A percentile compares a stretch with the other conserved stretches of the same genome.
Evolutionary conservation across 2,113 vertebrate species (phyloP).

Genomic region (Melanotaenia duboulayi): DNA sequence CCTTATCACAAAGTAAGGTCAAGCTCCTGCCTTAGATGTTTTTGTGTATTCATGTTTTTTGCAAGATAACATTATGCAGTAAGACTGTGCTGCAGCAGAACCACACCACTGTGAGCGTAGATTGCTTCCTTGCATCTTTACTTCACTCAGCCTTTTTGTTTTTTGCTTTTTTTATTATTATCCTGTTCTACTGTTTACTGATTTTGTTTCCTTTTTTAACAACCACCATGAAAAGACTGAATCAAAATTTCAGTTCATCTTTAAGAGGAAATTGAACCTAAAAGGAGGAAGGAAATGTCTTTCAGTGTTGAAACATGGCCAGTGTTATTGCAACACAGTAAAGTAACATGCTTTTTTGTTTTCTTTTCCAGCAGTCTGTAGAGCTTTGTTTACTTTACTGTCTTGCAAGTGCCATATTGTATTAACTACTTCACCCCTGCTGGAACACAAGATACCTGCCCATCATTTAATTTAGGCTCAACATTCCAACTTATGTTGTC

Average conservation of each 20-base stretch:
- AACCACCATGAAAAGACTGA: not conserved
- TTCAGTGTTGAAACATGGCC: conserved; percentile 26
- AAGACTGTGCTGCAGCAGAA: conserved; percentile 20
- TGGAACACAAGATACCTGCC: conserved; percentile 30
- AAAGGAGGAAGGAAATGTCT: conserved; percentile 41
- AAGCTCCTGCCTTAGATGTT: conserved; percentile 9
- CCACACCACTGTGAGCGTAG: conserved; percentile 8
- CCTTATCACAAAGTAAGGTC: conserved; percentile 12
- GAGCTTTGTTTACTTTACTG: conserved; percentile 24
- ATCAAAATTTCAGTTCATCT: conserved; percentile 4
- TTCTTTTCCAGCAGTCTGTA: not conserved
- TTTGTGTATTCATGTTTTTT: conserved; percentile 28
- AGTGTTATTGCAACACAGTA: conserved; percentile 9
- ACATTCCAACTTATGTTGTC: conserved; percentile 65
- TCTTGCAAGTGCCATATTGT: conserved; percentile 31
- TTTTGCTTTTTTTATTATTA: not conserved
- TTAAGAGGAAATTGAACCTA: not conserved
- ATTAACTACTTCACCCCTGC: not conserved
- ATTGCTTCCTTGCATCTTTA: conserved; percentile 9
- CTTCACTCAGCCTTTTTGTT: not conserved
- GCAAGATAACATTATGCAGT: conserved; percentile 32
- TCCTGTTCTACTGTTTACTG: conserved; percentile 10
- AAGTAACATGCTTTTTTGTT: conserved; percentile 6
- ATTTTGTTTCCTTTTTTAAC: conserved; percentile 4
- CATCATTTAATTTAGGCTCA: conserved; percentile 27